phyloP scores from a whole-genome alignment of 2,113 vertebrate species.

The Bagarius yarrelli region DNA sequence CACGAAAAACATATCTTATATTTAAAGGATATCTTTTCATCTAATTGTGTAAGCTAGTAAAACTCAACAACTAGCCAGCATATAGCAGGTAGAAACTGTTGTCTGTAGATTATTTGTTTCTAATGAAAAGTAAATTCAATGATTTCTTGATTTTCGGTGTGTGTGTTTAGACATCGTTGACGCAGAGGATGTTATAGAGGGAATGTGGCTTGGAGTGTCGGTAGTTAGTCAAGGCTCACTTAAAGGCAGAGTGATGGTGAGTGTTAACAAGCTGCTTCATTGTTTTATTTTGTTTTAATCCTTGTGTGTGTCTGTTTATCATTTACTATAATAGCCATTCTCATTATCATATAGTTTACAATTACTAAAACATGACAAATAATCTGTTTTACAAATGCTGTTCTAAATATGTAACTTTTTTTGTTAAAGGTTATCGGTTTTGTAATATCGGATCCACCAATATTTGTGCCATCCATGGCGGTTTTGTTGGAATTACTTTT shows the following conservation, averaged over 20 bases:
- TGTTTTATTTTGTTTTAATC: not conserved
- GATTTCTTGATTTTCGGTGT: not conserved
- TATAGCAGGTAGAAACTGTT: too few relatives aligned
- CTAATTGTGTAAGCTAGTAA: not conserved
- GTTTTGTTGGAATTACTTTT: too few relatives aligned
- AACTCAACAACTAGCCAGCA: not conserved
- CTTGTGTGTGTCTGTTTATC: not conserved
- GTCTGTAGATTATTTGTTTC: too few relatives aligned
- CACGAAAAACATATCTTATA: too few relatives aligned
- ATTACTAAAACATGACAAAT: not conserved
- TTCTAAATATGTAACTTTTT: too few relatives aligned
- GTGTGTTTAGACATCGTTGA: slow-evolving; percentile 30
- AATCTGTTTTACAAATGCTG: too few relatives aligned
- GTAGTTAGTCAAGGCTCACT: slow-evolving; percentile 82
- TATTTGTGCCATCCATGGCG: too few relatives aligned
- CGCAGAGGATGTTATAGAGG: slow-evolving; percentile 73
- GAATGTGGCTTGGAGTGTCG: slow-evolving; percentile 92
- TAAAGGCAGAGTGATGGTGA: slow-evolving; percentile 81
- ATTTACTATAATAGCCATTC: not conserved
- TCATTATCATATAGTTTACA: not conserved
- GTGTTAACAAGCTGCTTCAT: slow-evolving; percentile 41
- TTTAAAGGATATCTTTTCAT: not conserved
- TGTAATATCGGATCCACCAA: too few relatives aligned
- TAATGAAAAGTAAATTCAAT: not conserved
- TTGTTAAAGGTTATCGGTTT: too few relatives aligned